Conservation (phyloP, 1,140 invertebrate genomes). For the Papilio polyxenes region DNA sequence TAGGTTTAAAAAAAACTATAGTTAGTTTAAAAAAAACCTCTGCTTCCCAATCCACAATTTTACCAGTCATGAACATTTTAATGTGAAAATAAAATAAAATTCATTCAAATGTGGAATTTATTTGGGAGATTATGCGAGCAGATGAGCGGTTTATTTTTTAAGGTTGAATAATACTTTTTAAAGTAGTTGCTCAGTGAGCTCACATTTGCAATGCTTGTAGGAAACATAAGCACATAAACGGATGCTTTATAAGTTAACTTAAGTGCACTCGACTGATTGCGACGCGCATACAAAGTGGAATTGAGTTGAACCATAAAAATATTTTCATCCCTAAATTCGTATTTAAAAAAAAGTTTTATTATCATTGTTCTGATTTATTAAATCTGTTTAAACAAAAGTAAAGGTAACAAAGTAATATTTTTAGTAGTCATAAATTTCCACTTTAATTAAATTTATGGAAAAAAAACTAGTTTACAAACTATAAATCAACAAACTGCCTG, state of each 20-base stretch:
- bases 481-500: slow-evolving; percentile 11
- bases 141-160: slow-evolving; percentile 12
- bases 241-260: slow-evolving; percentile 26
- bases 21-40: too few relatives aligned
- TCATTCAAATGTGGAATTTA: background rate
- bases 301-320: slow-evolving; percentile 1
- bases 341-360: background rate
- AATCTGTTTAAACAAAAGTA: background rate
- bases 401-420: background rate
- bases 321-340: background rate
- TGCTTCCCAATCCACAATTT: too few relatives aligned
- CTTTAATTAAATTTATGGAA: background rate
- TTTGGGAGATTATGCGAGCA: background rate
- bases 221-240: slow-evolving; percentile 14
- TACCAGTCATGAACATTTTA: too few relatives aligned
- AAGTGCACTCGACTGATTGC: slow-evolving; percentile 24
- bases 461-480: background rate
- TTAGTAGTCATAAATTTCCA: background rate
- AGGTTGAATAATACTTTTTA: slow-evolving; percentile 11
- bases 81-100: background rate
- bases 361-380: background rate
- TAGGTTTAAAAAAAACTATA: too few relatives aligned
- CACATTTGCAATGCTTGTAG: background rate
- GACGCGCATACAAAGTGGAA: background rate
- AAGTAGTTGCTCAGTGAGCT: slow-evolving; percentile 15